These are phyloP conservation scores for Oostethus manadensis DNA, from an alignment of 2,113 vertebrate genomes.

Conservation along the genomic window DNA sequence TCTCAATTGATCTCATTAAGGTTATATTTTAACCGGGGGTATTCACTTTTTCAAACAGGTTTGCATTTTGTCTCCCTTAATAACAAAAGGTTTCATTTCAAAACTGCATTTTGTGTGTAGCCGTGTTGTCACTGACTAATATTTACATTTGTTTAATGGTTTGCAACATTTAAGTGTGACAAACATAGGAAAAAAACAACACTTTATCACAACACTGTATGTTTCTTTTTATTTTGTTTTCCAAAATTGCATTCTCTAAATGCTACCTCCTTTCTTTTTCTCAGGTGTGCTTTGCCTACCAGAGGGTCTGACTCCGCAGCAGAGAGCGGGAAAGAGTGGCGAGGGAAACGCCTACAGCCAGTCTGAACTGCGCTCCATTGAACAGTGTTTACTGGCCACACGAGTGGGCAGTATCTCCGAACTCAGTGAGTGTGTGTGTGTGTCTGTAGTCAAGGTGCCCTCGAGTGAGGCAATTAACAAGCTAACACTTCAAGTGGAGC, in stretches of 20 bases:
- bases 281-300: constrained; percentile 92
- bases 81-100: too few species aligned
- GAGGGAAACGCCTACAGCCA: constrained; percentile 88
- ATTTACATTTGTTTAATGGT: too few species aligned
- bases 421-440: constrained; percentile 82
- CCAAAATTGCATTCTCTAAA: neutral
- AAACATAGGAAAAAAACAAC: too few species aligned
- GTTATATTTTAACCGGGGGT: too few species aligned
- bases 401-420: constrained; percentile 94
- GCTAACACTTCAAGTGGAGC: neutral
- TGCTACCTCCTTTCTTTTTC: constrained; percentile 13
- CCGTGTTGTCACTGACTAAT: too few species aligned
- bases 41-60: too few species aligned
- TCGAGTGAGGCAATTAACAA: constrained; percentile 2
- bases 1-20: too few species aligned
- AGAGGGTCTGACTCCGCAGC: constrained; percentile 87
- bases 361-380: constrained; percentile 87
- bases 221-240: neutral
- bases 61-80: too few species aligned
- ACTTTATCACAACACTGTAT: too few species aligned
- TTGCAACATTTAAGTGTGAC: too few species aligned
- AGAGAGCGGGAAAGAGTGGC: constrained; percentile 81
- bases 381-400: constrained; percentile 91
- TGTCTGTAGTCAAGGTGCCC: neutral
- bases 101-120: too few species aligned